Conservation (phyloP, 2,113 vertebrate genomes). For the Cariama cristata region DNA sequence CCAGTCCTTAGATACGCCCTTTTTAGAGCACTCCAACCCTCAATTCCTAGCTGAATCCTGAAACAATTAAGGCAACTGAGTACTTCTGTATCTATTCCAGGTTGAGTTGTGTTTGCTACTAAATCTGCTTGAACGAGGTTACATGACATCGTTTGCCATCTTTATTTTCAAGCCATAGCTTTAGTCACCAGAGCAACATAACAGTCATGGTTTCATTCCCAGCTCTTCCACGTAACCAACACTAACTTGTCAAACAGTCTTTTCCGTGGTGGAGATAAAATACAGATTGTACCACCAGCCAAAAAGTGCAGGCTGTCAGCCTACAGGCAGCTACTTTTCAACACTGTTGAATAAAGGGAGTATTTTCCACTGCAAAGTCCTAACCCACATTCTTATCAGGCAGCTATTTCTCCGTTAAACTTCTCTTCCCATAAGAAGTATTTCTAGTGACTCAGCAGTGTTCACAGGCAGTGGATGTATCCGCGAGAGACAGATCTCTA, state of each 20-base stretch:
- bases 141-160: not conserved
- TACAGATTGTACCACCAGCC: not conserved
- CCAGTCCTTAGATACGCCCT: not conserved
- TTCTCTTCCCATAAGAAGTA: not conserved
- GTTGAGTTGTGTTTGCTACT: not conserved
- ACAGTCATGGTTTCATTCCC: not conserved
- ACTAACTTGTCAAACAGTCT: constrained; percentile 16
- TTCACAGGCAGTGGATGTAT: not conserved
- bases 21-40: not conserved
- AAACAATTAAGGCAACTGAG: not conserved
- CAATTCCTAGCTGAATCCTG: not conserved
- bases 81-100: not conserved
- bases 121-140: not conserved
- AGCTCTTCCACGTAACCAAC: constrained; percentile 4
- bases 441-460: not conserved
- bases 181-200: constrained; percentile 37
- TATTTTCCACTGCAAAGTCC: constrained; percentile 2
- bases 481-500: not conserved
- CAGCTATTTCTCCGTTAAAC: not conserved
- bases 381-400: not conserved
- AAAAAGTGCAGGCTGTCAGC: not conserved
- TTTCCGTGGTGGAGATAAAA: not conserved
- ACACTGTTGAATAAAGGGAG: not conserved
- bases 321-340: not conserved
- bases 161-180: not conserved